Evolutionary conservation across 2,797 vertebrate genomes (phyloP), one percentile per base, ranked within the genome.

Genomic region (Microctenopoma steveboyesi): DNA sequence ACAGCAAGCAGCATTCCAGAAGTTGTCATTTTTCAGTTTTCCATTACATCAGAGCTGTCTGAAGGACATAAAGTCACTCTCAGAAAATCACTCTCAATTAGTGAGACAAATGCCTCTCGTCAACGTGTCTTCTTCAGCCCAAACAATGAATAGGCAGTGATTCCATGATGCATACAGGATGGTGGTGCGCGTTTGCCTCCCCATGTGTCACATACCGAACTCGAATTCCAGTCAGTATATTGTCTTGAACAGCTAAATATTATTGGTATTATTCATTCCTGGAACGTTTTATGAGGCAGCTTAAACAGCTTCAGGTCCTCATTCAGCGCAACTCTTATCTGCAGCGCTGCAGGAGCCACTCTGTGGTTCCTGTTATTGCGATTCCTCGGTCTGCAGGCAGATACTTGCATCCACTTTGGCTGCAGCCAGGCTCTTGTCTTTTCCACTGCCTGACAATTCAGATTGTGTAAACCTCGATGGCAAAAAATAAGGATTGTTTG

Each of bases 311-410:
- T 48, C 35, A 37, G 66, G 60, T 74, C 81, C 74, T 88, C 72
- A 71, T 73, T 76, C 67, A 85, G 81, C 51, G 3, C 6, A 89
- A 69, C 85, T 92, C 96, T 98, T 98, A 98, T 98, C 97, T 96
- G 91, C 85, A 85, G 84, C 87, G 76, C 89, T 94, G 92, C 93
- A 95, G 95, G 94, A 93, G 93, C 90, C 89, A 64, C 90, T 86
- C 89, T 87, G 91, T 70, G 91, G 92, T 98, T 98, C 97, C 97
- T 98, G 97, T 98, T 98, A 94, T 97, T 97, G 94, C 92, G 80
- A 88, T 76, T 71, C 74, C 25, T 48, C 69, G 67, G 71, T 55
- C 59, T 62, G 42, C 81, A 69, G 87, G 72, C 87, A 66, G 83
- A 78, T 51, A 63, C 79, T 60, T 71, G 84, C 81, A 64, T 76